Conservation (phyloP, 2,888 invertebrate genomes). For the Thecocarcelia acutangulata region DNA sequence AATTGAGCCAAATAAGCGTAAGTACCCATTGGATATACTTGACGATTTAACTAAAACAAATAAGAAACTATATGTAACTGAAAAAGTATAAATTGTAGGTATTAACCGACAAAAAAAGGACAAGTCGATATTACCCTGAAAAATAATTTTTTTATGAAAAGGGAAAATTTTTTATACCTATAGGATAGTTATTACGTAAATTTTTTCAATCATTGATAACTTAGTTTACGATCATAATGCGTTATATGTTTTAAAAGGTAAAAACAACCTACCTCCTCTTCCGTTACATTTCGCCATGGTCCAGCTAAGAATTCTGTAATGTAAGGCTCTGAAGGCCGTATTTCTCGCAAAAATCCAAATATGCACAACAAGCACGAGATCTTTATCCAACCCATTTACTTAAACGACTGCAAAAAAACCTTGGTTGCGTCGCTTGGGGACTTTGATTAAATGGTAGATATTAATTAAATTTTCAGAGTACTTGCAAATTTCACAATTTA, state of each 20-base stretch:
- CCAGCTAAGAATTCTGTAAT: constrained; percentile 90
- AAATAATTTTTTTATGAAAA: too few relatives aligned
- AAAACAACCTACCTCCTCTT: constrained; percentile 81
- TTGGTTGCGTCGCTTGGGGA: too few relatives aligned
- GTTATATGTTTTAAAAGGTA: too few relatives aligned
- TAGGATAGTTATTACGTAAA: too few relatives aligned
- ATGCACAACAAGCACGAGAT: constrained; percentile 88
- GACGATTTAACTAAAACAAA: constrained; percentile 85
- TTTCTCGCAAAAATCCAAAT: constrained; percentile 91
- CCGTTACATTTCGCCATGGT: constrained; percentile 89
- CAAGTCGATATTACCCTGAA: too few relatives aligned
- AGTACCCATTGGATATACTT: constrained; percentile 92
- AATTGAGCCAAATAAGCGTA: constrained; percentile 91
- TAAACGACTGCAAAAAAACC: too few relatives aligned
- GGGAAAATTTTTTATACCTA: too few relatives aligned
- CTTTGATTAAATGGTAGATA: too few relatives aligned
- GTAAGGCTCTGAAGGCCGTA: constrained; percentile 93
- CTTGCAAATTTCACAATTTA: too few relatives aligned
- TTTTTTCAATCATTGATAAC: constrained; percentile 43
- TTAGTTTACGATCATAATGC: too few relatives aligned
- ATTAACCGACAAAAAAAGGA: neutral
- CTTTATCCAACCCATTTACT: constrained; percentile 84
- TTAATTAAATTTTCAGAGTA: too few relatives aligned
- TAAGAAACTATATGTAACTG: neutral
- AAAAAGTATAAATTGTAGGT: neutral